Base-by-base conservation (phyloP, 1,140 invertebrate species). In the Trichonephila clavipes region DNA sequence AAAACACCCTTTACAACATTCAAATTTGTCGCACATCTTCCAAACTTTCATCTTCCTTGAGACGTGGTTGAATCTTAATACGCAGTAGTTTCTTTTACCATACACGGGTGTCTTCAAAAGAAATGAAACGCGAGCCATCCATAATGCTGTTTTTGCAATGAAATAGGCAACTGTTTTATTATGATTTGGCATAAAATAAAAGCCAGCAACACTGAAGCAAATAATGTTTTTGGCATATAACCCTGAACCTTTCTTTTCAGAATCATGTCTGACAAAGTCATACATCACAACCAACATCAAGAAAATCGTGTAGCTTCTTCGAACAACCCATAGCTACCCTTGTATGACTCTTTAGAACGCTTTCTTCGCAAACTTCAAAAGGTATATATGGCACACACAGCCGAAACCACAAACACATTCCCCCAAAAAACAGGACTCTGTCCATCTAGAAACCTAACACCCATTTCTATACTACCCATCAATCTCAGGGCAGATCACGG, bases 361-460 rank as follows among this genome's bases (percentile, higher is more conserved):
- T 62, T 87, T 87, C 59, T 87, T 87, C 7, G 2, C 18, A 2
- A 64, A 87, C 28, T 61, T 64, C 24, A 87, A 87, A 87, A 61
- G 85, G 61, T 87, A 61, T 59, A 58, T 87, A 59, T 34, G 18
- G 28, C 21, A 62, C 18, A 62, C 28, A 12, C 59, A 64, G 72
- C 62, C 34, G 58, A 82, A 85, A 83, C 82, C 61, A 85, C 81
- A 92, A 85, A 85, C 62, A 92, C 81, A 90, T 28, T 40, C 61
- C 34, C 12, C 24, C 51, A 81, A 61, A 85, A 92, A 92, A 85
- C 66, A 58, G 66, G 58, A 89, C n/a, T 69, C 44, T 83, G 40
- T 24, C 69, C 58, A n/a, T 77, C 64, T n/a, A 62, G 91, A 92
- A 92, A 92, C 61, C 81, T 24, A 24, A 88, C 86, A 88, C 85